These are phyloP conservation scores for Neoniphon sammara DNA, from an alignment of 2,797 vertebrate species.

Conservation along the genomic window DNA sequence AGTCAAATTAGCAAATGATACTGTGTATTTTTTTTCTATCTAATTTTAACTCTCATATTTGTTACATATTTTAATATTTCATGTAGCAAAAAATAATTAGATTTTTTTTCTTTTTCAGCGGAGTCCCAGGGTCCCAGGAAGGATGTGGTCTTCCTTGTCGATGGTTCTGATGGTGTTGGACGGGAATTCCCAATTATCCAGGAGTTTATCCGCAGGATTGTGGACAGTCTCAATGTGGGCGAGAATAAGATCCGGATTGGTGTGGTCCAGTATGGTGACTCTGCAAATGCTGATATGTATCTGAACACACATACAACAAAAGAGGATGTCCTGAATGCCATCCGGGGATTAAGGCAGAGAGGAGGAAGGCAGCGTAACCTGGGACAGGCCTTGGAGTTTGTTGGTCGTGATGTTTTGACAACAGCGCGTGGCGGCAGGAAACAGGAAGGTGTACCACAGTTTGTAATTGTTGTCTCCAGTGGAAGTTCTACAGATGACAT, in stretches of 20 bases:
- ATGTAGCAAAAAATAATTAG: conserved; percentile 2
- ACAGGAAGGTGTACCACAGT: conserved; percentile 84
- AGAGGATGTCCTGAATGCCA: conserved; percentile 82
- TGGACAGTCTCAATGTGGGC: conserved; percentile 89
- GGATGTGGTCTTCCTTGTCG: conserved; percentile 94
- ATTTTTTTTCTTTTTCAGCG: conserved; percentile 66
- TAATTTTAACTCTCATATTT: not conserved
- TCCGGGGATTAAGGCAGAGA: conserved; percentile 81
- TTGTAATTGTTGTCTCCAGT: conserved; percentile 82
- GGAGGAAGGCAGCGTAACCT: conserved; percentile 90
- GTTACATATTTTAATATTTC: not conserved
- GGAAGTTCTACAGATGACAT: conserved; percentile 82
- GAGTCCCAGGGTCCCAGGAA: conserved; percentile 81
- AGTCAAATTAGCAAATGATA: not conserved
- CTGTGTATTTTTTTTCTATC: not conserved
- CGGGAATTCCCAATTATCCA: conserved; percentile 88
- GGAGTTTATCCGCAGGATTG: conserved; percentile 87
- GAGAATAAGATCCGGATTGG: conserved; percentile 88
- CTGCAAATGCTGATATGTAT: conserved; percentile 85
- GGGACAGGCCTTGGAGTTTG: conserved; percentile 88
- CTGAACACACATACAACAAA: conserved; percentile 89
- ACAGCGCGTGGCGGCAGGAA: conserved; percentile 79
- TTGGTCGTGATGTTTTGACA: conserved; percentile 85
- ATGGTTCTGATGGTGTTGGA: conserved; percentile 89
- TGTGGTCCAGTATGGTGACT: conserved; percentile 91